These are phyloP conservation scores for Drosophila bunnanda DNA, from an alignment of 2,888 invertebrate genomes.

Conservation along the genomic window DNA sequence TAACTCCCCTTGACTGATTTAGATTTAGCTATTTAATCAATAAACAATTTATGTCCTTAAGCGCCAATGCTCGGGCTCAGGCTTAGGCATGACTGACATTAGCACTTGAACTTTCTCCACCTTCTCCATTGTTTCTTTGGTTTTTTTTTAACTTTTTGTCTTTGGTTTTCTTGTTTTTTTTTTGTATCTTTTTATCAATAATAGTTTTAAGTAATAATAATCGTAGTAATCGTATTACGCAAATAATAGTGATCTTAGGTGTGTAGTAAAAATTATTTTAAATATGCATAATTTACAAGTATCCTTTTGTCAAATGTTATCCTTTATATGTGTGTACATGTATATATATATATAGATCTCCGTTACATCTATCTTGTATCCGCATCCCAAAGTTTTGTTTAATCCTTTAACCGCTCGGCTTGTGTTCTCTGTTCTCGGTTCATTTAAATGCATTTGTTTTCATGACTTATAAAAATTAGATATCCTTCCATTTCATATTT, in stretches of 20 bases:
- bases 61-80: constrained; percentile 38
- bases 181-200: constrained; percentile 45
- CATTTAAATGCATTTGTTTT: constrained; percentile 82
- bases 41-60: constrained; percentile 44
- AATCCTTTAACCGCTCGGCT: constrained; percentile 46
- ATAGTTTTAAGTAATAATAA: constrained; percentile 57
- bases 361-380: constrained; percentile 39
- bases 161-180: constrained; percentile 21
- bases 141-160: background rate
- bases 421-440: constrained; percentile 60
- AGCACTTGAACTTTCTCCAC: constrained; percentile 56
- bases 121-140: constrained; percentile 6
- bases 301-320: constrained; percentile 52
- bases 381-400: constrained; percentile 55
- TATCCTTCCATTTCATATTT: constrained; percentile 38
- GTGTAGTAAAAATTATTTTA: constrained; percentile 67
- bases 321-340: constrained; percentile 35
- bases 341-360: constrained; percentile 29
- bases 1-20: constrained; percentile 43
- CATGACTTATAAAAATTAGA: constrained; percentile 75
- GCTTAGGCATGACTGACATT: constrained; percentile 53
- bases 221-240: constrained; percentile 70
- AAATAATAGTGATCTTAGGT: constrained; percentile 70
- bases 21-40: constrained; percentile 42
- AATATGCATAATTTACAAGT: constrained; percentile 69